Base-by-base conservation (phyloP, 2,113 vertebrate genomes). In the human region DNA sequence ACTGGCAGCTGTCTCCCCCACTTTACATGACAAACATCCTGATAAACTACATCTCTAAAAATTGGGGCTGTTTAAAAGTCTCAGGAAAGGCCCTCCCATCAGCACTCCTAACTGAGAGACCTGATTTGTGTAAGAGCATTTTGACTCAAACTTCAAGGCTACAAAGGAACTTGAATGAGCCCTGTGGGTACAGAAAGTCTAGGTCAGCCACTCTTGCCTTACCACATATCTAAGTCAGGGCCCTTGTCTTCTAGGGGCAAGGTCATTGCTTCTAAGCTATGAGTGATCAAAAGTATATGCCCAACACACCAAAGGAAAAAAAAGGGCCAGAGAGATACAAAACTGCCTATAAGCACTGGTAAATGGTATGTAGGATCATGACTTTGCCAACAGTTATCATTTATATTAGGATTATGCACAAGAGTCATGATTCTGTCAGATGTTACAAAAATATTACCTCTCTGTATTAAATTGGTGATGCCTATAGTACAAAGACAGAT, bases 121-220 rank as follows among this genome's bases (percentile, higher is more conserved):
- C 52, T 97, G 93, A 97, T 45, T 27, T 27, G 93, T 96, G 86
- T 93, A 97, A 97, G 93, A 97, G 50, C 92, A 89, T 78, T 92
- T 57, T 87, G 96, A 97, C 96, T 96, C 89, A 97, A 96, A 97
- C 82, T 50, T 94, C 68, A 23, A 2, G 38, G 57, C 55, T 59
- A 25, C 10, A 50, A 78, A 55, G 32, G 32, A 45, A 59, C 75
- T 59, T 5, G 50, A 55, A 35, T 11, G 94, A 96, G 83, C 95
- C 81, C 91, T 89, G 83, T 45, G 95, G 90, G 73, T 95, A 82
- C 50, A n/a, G 66, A 16, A 30, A 76, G 52, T 55, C 83, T 48
- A 59, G 30, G 70, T n/a, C 17, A 57, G 55, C 57, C 30, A 73
- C 94, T 96, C 81, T 9, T 68, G 93, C 66, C 97, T 81, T 79